Conservation (phyloP, 2,113 vertebrate genomes). For the Etheostoma cragini region DNA sequence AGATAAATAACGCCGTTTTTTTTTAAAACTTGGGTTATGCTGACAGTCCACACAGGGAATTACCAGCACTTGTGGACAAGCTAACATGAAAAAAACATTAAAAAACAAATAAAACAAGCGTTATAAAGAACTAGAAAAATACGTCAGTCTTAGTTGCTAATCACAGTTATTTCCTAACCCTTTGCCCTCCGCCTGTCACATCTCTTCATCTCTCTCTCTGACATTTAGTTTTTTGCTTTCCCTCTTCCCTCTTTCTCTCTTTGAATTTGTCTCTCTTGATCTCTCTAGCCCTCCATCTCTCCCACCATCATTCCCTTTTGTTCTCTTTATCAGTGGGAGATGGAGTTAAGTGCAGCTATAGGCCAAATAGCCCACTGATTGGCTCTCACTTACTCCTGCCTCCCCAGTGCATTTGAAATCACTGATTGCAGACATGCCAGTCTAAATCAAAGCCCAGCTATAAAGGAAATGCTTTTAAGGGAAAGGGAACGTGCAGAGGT, state of each 20-base stretch:
- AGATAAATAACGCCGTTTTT: slow-evolving; percentile 25
- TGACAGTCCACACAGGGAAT: slow-evolving; percentile 29
- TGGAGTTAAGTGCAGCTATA: slow-evolving; percentile 80
- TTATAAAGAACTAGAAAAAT: slow-evolving; percentile 42
- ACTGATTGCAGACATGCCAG: slow-evolving; percentile 78
- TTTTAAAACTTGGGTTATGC: background rate
- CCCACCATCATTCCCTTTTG: slow-evolving; percentile 65
- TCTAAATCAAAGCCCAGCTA: slow-evolving; percentile 71
- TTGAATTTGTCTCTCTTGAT: slow-evolving; percentile 63
- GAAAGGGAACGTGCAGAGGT: slow-evolving; percentile 21
- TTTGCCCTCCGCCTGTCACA: slow-evolving; percentile 34
- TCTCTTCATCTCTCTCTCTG: slow-evolving; percentile 38
- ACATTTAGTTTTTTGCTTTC: slow-evolving; percentile 42
- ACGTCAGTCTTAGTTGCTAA: slow-evolving; percentile 50
- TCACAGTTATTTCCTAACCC: slow-evolving; percentile 57
- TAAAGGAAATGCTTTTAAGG: slow-evolving; percentile 65
- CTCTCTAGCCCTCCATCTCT: slow-evolving; percentile 61
- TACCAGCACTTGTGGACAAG: slow-evolving; percentile 13
- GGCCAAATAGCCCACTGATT: slow-evolving; percentile 81
- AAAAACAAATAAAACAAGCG: slow-evolving; percentile 17
- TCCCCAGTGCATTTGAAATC: slow-evolving; percentile 77
- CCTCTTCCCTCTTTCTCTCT: slow-evolving; percentile 23
- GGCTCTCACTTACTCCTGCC: slow-evolving; percentile 79
- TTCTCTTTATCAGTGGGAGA: slow-evolving; percentile 71
- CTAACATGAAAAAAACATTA: background rate